A percentile compares a stretch with the other conserved stretches of the same genome.
Conservation (phyloP, 92 coral and sea anemone genomes). For the Zoanthus solanderi region DNA sequence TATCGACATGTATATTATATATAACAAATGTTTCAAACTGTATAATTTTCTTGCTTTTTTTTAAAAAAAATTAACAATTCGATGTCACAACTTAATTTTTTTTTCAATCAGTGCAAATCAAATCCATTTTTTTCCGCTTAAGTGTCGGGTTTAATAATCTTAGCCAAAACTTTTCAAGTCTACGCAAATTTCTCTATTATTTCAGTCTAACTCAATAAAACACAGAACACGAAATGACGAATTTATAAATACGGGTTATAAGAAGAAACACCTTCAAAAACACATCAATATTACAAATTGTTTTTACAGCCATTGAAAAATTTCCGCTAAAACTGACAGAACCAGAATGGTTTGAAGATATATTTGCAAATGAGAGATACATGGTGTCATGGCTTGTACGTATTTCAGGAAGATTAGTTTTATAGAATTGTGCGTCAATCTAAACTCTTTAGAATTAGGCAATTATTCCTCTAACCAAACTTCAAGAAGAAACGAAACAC, state of each 20-base stretch:
- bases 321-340: constrained; percentile 18
- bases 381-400: not conserved
- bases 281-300: constrained; percentile 26
- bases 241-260: not conserved
- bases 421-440: no score
- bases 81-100: not conserved
- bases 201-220: not conserved
- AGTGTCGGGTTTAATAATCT: not conserved
- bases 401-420: not conserved
- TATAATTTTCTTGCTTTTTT: not conserved
- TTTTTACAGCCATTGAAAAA: constrained; percentile 14
- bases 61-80: not conserved
- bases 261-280: not conserved
- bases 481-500: not conserved
- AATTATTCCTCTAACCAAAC: constrained; percentile 2
- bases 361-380: not conserved
- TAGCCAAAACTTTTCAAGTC: not conserved
- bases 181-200: not conserved
- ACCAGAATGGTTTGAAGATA: not conserved
- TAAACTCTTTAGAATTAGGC: constrained; percentile 2
- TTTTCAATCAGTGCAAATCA: not conserved
- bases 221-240: not conserved
- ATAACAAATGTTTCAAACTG: not conserved
- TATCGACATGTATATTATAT: not conserved
- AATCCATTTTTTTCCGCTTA: not conserved